Evolutionary conservation across 2,113 vertebrate species (phyloP).

Genomic region (Podocnemis expansa): DNA sequence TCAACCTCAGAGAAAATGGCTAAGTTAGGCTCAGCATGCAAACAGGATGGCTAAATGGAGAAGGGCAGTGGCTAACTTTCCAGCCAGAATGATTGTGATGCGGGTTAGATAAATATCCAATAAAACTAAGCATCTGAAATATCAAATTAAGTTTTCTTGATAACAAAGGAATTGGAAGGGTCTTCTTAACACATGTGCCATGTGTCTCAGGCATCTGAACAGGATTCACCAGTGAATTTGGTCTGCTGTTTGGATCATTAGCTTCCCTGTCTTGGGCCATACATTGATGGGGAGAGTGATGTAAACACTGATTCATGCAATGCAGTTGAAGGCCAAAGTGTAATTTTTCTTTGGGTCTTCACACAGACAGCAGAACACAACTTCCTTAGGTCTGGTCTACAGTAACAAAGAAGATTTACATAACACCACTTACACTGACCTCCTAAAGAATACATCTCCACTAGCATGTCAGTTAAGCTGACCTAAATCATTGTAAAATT

Average conservation of each 20-base stretch:
- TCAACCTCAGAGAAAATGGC: not conserved
- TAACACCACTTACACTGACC: too few species aligned
- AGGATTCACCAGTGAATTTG: too few species aligned
- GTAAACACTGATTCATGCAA: too few species aligned
- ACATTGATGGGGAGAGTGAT: too few species aligned
- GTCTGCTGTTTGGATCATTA: too few species aligned
- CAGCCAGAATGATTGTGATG: not conserved
- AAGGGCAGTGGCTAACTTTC: conserved; percentile 38
- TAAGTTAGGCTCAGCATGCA: not conserved
- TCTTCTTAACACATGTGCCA: too few species aligned
- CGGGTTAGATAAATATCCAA: conserved; percentile 40
- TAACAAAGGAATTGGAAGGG: not conserved
- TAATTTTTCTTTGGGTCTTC: conserved; percentile 14
- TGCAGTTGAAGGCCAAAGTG: not conserved
- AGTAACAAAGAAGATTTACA: too few species aligned
- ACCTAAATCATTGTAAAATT: too few species aligned
- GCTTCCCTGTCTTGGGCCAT: too few species aligned
- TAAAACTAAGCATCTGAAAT: not conserved
- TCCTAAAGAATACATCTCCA: too few species aligned
- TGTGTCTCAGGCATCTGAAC: too few species aligned
- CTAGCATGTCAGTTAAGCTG: too few species aligned
- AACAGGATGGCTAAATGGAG: conserved; percentile 10
- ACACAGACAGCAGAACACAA: conserved; percentile 1
- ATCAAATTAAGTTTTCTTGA: not conserved
- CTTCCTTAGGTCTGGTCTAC: not conserved